Evolutionary conservation across 2,113 vertebrate species (phyloP), one percentile per base, ranked within the genome.

Genomic region (Paramisgurnus dabryanus): DNA sequence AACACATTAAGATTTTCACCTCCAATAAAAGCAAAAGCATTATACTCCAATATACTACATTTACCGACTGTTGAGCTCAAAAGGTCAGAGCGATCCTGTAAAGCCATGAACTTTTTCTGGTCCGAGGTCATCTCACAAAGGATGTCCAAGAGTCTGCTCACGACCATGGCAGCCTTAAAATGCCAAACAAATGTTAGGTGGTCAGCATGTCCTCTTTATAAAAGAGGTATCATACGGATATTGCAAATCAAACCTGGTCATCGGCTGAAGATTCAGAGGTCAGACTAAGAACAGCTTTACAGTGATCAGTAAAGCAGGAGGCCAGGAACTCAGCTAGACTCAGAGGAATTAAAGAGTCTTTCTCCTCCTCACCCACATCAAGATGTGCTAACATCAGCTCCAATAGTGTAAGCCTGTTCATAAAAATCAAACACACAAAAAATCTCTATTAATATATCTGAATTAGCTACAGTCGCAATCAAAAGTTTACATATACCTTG

Each of bases 101-200:
- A 90, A 65, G 91, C 91, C 86, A 92, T 89, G 7, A 97, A 94
- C 78, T 94, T 90, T 15, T 86, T 83, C 0, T 78, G 89, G 80
- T 90, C 93, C 0, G 96, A 95, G 1, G 95, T 97, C 94, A 97
- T 95, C 87, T 97, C 96, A 87, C 98, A 99, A 53, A 99, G 94
- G 65, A 96, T 90, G 0, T 99, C 96, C 3, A 98, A 92, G 3
- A 98, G 94, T 73, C 93, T 90, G 49, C 96, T 87, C 4, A 94
- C 92, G 22, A 94, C 93, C 84, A 96, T 86, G 0, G 93, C 95
- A 88, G 96, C 95, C 95, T 97, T 85, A 77, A 89, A 80, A 88
- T 84, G 75, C 58, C 75, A 89, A 82, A 40, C 77, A 70, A 87
- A 79, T 41, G 34, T 58, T 6, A 18, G 6, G 2, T n/a, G 55